These are phyloP conservation scores for Dipodomys spectabilis DNA, from an alignment of 2,113 vertebrate species.

Conservation along the genomic window DNA sequence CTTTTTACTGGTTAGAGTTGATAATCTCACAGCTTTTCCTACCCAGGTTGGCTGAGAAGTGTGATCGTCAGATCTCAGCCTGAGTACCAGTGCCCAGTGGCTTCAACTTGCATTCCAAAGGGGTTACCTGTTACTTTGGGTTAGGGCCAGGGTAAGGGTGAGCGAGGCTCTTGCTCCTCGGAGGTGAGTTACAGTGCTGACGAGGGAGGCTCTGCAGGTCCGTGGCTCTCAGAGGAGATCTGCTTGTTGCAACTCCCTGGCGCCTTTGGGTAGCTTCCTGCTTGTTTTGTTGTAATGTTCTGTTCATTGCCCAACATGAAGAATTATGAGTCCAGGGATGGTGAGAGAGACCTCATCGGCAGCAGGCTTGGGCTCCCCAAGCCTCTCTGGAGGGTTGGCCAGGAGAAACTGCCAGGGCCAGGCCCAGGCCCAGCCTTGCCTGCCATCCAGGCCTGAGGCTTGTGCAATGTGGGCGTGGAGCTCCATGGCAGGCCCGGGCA, in stretches of 20 bases:
- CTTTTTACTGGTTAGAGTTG: no score
- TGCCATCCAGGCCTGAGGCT: background rate
- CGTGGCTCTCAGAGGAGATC: background rate
- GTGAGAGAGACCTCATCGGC: background rate
- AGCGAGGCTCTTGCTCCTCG: background rate
- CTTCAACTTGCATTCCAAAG: no score
- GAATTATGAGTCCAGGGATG: background rate
- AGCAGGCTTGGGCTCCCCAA: background rate
- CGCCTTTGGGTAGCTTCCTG: background rate
- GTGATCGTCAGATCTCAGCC: no score
- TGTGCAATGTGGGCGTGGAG: background rate
- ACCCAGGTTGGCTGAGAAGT: no score
- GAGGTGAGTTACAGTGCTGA: background rate
- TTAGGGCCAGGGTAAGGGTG: background rate
- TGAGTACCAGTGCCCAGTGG: no score
- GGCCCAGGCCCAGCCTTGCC: background rate
- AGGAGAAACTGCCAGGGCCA: background rate
- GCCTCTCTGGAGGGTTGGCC: slow-evolving; percentile 8
- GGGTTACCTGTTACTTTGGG: no score
- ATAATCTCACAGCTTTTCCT: no score
- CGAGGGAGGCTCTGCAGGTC: background rate
- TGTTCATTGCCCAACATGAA: background rate
- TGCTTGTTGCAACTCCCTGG: background rate
- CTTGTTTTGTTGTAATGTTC: slow-evolving; percentile 32
- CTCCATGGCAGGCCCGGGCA: background rate